Percentiles rank a stretch among this genome's conserved stretches.
Conservation (phyloP, 2,888 invertebrate species). For the Yponomeuta cagnagella region DNA sequence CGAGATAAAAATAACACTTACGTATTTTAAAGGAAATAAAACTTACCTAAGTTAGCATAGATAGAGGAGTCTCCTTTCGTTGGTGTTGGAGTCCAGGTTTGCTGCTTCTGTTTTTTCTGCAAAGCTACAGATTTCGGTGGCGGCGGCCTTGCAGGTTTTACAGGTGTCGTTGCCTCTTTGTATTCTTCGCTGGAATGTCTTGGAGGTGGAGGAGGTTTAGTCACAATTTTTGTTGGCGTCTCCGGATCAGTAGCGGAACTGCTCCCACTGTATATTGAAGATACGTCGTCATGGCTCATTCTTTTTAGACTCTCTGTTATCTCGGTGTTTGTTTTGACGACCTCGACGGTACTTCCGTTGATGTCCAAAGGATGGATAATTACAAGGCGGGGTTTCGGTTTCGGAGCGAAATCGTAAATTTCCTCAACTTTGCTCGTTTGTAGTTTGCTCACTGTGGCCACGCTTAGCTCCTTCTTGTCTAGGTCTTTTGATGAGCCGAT, state of each 20-base stretch:
- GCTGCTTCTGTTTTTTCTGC: conserved; percentile 76
- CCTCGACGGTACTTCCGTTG: conserved; percentile 87
- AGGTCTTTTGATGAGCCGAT: conserved; percentile 85
- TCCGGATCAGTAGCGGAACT: conserved; percentile 57
- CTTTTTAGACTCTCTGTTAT: conserved; percentile 50
- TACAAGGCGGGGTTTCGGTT: conserved; percentile 84
- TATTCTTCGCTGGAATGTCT: conserved; percentile 70
- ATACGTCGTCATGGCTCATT: conserved; percentile 71
- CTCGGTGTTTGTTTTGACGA: conserved; percentile 77
- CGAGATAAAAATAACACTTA: too few relatives aligned
- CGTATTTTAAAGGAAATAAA: neutral
- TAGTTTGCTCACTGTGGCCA: conserved; percentile 60
- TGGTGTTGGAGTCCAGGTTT: conserved; percentile 57
- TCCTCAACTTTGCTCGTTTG: conserved; percentile 72
- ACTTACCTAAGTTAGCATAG: conserved; percentile 87
- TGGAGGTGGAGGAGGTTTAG: conserved; percentile 87
- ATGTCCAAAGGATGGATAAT: conserved; percentile 93
- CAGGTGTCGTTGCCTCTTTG: conserved; percentile 67
- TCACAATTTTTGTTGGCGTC: conserved; percentile 56
- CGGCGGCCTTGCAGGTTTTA: conserved; percentile 82
- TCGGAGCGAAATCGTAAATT: conserved; percentile 72
- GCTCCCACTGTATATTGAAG: conserved; percentile 66
- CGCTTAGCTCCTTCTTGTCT: conserved; percentile 71
- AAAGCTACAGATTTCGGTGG: conserved; percentile 82
- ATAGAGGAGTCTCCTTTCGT: conserved; percentile 76